A percentile compares a stretch with the other conserved stretches of the same genome.
phyloP scores from a whole-genome alignment of 2,797 vertebrate genomes.

The Malacoraja senta region DNA sequence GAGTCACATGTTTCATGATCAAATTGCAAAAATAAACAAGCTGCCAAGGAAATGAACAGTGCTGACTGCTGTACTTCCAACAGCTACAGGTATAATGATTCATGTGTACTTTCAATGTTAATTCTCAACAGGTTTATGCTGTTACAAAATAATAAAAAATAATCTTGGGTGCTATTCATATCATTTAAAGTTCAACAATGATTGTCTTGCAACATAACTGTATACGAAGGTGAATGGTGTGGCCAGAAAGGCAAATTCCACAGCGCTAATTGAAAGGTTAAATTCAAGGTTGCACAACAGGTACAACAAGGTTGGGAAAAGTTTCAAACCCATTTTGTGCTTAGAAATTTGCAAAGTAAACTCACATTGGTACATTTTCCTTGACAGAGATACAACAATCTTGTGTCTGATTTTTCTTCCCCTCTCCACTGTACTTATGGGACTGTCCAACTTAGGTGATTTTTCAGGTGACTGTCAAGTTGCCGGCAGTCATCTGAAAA shows the following conservation, averaged over 20 bases:
- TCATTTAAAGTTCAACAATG: background rate
- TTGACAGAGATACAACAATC: background rate
- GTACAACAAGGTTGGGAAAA: background rate
- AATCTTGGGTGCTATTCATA: background rate
- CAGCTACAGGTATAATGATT: background rate
- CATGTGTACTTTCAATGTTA: background rate
- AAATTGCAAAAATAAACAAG: constrained; percentile 19
- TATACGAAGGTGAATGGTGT: background rate
- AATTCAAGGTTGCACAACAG: background rate
- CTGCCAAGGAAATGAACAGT: background rate
- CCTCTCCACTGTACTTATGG: background rate
- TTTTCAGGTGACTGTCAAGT: no score
- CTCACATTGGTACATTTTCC: background rate
- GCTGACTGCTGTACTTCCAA: background rate
- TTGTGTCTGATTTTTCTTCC: background rate
- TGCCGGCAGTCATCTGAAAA: no score
- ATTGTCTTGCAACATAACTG: background rate
- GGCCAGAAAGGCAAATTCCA: background rate
- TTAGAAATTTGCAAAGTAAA: background rate
- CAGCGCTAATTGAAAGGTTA: background rate
- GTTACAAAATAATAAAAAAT: background rate
- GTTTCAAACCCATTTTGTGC: background rate
- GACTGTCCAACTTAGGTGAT: no score
- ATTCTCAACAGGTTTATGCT: background rate
- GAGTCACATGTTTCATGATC: constrained; percentile 6